Percentiles rank a stretch among this genome's conserved stretches.
Conservation (phyloP, 2,888 invertebrate genomes). For the Gryllus longicercus region DNA sequence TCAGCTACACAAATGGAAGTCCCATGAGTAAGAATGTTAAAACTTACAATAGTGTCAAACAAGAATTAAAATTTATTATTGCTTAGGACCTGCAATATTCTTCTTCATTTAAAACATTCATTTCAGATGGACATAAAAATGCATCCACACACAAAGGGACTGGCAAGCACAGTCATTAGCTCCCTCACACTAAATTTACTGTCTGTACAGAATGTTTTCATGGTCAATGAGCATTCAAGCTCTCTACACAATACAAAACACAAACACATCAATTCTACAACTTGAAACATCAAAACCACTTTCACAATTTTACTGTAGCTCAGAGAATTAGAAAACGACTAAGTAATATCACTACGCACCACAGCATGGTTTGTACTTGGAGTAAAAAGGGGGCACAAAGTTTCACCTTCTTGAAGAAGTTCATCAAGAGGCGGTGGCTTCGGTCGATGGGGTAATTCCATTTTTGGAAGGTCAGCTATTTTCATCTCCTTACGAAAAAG, state of each 20-base stretch:
- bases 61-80: too few relatives aligned
- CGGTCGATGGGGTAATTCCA: conserved; percentile 49
- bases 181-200: too few relatives aligned
- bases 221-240: not conserved
- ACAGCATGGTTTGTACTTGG: not conserved
- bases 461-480: conserved; percentile 77
- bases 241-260: not conserved
- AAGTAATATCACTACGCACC: conserved; percentile 1
- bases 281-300: not conserved
- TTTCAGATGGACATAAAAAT: too few relatives aligned
- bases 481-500: conserved; percentile 83
- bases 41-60: too few relatives aligned
- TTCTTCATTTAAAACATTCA: too few relatives aligned
- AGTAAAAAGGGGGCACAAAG: conserved; percentile 5
- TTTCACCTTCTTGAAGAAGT: not conserved
- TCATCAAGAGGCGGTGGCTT: not conserved
- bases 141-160: too few relatives aligned
- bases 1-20: too few relatives aligned
- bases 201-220: too few relatives aligned
- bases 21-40: too few relatives aligned
- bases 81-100: too few relatives aligned
- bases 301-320: not conserved
- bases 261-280: not conserved
- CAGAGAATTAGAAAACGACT: not conserved
- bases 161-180: too few relatives aligned